Percentiles rank a stretch among this genome's conserved stretches.
Conservation (phyloP, 2,797 vertebrate species). For the Sebastes hubbsi region DNA sequence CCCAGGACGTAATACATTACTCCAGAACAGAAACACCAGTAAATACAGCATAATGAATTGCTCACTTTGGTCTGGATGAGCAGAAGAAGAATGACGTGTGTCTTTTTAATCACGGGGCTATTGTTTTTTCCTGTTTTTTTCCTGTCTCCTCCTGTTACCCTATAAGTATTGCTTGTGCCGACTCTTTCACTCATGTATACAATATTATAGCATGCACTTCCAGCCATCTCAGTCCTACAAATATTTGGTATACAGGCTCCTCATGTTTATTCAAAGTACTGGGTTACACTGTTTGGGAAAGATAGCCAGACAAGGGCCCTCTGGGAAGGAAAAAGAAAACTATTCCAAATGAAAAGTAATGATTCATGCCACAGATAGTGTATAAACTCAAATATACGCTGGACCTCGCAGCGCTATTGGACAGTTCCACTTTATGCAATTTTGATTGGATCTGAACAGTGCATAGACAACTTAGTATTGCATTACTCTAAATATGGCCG, state of each 20-base stretch:
- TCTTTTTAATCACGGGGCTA: conserved; percentile 40
- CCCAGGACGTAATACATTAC: not conserved
- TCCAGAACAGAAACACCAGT: conserved; percentile 12
- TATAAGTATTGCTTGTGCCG: conserved; percentile 74
- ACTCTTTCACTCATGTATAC: conserved; percentile 79
- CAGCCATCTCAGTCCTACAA: conserved; percentile 82
- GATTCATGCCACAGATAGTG: conserved; percentile 83
- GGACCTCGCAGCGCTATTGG: conserved; percentile 68
- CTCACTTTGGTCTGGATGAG: conserved; percentile 30
- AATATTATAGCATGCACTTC: conserved; percentile 81
- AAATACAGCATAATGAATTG: conserved; percentile 22
- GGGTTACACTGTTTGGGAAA: conserved; percentile 86
- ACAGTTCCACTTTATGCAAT: conserved; percentile 79
- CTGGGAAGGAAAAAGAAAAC: conserved; percentile 79
- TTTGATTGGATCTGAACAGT: conserved; percentile 83
- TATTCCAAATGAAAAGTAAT: conserved; percentile 83
- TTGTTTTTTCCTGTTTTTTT: conserved; percentile 49
- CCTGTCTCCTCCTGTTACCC: conserved; percentile 68
- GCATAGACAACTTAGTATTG: conserved; percentile 81
- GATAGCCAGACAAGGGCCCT: conserved; percentile 81
- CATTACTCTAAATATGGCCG: conserved; percentile 83
- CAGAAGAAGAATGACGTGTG: conserved; percentile 21
- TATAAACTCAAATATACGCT: conserved; percentile 79
- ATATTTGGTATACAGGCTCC: conserved; percentile 86
- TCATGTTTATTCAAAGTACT: conserved; percentile 85